Conservation (phyloP, 2,113 vertebrate species). For the Bujurquina vittata region DNA sequence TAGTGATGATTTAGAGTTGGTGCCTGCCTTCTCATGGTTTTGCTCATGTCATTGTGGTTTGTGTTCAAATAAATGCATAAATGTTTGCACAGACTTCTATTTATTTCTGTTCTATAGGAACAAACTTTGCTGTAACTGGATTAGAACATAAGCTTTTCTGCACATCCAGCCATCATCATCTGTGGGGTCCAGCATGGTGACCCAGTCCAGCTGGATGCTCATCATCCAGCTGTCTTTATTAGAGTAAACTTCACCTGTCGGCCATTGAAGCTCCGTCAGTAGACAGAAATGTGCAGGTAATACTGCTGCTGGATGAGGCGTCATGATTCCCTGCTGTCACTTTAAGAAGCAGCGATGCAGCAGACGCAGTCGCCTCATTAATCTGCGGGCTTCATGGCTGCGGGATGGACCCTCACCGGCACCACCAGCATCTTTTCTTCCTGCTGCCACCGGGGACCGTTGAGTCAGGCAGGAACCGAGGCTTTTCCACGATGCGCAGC, state of each 20-base stretch:
- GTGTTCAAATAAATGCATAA: conserved; percentile 8
- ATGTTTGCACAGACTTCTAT: not conserved
- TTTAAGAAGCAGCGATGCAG: conserved; percentile 77
- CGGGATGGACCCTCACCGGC: conserved; percentile 67
- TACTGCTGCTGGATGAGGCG: not conserved
- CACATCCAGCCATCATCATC: not conserved
- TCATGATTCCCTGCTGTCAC: conserved; percentile 55
- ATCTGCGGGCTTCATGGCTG: conserved; percentile 67
- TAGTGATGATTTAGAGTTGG: not conserved
- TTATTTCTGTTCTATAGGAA: not conserved
- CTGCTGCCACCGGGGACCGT: conserved; percentile 50
- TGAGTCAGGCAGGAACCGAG: conserved; percentile 38
- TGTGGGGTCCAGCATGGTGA: not conserved
- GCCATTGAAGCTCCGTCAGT: not conserved
- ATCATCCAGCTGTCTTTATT: not conserved
- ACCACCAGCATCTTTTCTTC: conserved; percentile 40
- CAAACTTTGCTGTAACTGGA: not conserved
- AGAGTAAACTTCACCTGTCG: not conserved
- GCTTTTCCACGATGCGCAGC: conserved; percentile 38
- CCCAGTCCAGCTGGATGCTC: not conserved
- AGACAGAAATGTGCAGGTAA: not conserved
- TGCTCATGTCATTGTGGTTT: not conserved
- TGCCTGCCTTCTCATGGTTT: not conserved
- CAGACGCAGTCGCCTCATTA: conserved; percentile 70
- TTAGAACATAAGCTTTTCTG: not conserved